Evolutionary conservation across 2,113 vertebrate species (phyloP).

Genomic region (Lamprologus callipterus): DNA sequence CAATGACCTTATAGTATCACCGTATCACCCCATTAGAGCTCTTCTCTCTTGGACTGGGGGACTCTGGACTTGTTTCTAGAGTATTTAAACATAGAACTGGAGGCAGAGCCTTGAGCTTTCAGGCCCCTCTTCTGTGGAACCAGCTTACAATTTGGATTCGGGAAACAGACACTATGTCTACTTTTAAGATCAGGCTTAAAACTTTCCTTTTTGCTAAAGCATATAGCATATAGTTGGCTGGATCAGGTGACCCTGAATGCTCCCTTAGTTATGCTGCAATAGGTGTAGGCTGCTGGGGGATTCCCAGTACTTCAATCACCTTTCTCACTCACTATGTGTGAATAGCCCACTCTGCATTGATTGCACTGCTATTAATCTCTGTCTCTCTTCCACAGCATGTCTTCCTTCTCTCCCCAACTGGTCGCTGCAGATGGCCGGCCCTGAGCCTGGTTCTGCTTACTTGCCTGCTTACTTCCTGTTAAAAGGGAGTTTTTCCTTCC

Average conservation of each 20-base stretch:
- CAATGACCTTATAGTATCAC: not conserved
- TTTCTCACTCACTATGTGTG: not conserved
- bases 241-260: not conserved
- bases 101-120: not conserved
- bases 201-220: not conserved
- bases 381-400: not conserved
- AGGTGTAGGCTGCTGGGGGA: not conserved
- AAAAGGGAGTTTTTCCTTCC: not conserved
- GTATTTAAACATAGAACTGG: not conserved
- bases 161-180: not conserved
- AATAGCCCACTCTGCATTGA: not conserved
- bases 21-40: not conserved
- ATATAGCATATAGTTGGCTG: not conserved
- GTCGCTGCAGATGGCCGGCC: not conserved
- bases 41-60: not conserved
- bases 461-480: not conserved
- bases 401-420: not conserved
- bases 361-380: not conserved
- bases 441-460: not conserved
- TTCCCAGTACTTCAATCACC: not conserved
- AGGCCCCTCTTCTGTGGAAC: not conserved
- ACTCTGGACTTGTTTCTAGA: not conserved
- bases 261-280: not conserved
- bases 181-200: not conserved
- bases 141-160: not conserved